These are phyloP conservation scores for Rhagonycha lutea DNA, from an alignment of 2,888 invertebrate species.

Conservation along the genomic window DNA sequence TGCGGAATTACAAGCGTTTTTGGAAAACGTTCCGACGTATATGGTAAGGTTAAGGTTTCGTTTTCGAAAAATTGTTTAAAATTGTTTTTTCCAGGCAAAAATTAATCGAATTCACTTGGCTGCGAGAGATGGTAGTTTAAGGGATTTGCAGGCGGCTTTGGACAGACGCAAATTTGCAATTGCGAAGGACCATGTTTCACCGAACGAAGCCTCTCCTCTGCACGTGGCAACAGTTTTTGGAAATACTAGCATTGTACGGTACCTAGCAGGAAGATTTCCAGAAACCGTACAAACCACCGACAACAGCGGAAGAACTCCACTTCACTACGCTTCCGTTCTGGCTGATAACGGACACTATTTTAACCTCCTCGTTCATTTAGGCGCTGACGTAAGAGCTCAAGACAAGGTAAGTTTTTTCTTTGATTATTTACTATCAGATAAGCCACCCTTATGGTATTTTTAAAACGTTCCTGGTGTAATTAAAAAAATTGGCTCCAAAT, in stretches of 20 bases:
- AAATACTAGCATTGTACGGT: constrained; percentile 76
- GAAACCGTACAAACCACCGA: constrained; percentile 79
- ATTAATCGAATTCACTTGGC: constrained; percentile 87
- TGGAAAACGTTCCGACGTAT: constrained; percentile 84
- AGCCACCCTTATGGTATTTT: constrained; percentile 18
- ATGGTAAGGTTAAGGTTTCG: constrained; percentile 65
- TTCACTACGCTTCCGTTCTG: constrained; percentile 85
- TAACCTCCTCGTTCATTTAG: constrained; percentile 81
- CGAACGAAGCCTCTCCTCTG: constrained; percentile 82
- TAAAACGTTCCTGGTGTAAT: neutral
- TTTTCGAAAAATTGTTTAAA: constrained; percentile 1
- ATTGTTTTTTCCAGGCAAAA: constrained; percentile 68
- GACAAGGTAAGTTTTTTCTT: constrained; percentile 80
- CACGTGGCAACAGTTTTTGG: constrained; percentile 87
- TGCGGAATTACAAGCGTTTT: constrained; percentile 82
- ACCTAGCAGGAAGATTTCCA: constrained; percentile 79
- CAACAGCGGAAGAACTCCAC: constrained; percentile 79
- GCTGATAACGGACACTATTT: constrained; percentile 88
- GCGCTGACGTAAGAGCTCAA: constrained; percentile 78
- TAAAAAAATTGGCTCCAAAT: neutral
- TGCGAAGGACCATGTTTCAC: constrained; percentile 82
- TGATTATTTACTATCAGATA: neutral
- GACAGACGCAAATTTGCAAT: constrained; percentile 90
- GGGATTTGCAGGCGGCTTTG: constrained; percentile 82
- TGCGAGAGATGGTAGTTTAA: constrained; percentile 80